phyloP scores from a whole-genome alignment of 2,888 invertebrate species.

The Sthenelais limicola region DNA sequence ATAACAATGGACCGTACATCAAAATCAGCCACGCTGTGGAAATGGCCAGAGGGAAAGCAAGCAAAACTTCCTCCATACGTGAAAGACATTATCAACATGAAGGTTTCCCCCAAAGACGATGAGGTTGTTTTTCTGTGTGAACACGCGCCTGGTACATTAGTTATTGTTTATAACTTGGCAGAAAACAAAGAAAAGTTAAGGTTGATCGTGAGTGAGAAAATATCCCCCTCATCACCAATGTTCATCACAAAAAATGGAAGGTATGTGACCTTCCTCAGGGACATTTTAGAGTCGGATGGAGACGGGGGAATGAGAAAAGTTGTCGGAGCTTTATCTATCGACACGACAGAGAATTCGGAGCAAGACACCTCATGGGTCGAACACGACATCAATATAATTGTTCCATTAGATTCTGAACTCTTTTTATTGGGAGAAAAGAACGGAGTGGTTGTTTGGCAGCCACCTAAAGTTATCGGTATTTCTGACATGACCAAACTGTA shows the following conservation, averaged over 20 bases:
- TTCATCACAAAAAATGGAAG: constrained; percentile 1
- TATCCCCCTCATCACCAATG: background rate
- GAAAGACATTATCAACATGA: background rate
- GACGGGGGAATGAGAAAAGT: background rate
- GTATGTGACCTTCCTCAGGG: background rate
- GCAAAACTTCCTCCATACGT: constrained; percentile 3
- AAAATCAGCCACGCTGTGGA: background rate
- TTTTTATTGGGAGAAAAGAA: background rate
- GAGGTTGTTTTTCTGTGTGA: constrained; percentile 14
- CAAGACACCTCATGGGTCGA: constrained; percentile 9
- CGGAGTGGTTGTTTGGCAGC: constrained; percentile 6
- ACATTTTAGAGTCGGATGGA: constrained; percentile 1
- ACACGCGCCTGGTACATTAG: constrained; percentile 1
- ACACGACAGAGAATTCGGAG: background rate
- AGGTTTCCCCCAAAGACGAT: background rate
- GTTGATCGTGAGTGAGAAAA: constrained; percentile 6
- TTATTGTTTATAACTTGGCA: constrained; percentile 4
- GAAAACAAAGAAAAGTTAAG: background rate
- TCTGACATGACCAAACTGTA: constrained; percentile 21
- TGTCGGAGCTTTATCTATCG: background rate
- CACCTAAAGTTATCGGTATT: constrained; percentile 4
- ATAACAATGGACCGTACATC: background rate
- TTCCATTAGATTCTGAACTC: background rate
- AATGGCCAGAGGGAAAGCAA: background rate
- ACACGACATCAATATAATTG: background rate